Percentiles rank a stretch among this genome's conserved stretches.
phyloP scores from a whole-genome alignment of 2,113 vertebrate genomes.

The Cricetomys ansorgei region DNA sequence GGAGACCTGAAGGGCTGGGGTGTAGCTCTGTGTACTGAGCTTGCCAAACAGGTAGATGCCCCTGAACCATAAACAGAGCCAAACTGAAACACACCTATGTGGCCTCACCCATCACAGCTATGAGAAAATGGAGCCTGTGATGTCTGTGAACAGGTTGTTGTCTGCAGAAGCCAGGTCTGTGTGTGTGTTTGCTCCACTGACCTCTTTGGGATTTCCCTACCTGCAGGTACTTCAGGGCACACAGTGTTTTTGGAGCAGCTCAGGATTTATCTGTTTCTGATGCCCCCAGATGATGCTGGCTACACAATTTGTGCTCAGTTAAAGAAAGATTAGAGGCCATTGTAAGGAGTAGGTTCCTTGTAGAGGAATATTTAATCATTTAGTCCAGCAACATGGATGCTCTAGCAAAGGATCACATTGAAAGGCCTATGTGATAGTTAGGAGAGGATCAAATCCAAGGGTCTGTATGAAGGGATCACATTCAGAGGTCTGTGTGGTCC shows the following conservation, averaged over 20 bases:
- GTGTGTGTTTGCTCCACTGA: neutral
- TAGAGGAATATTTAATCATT: too few species aligned
- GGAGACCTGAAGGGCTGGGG: neutral
- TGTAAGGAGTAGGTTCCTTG: too few species aligned
- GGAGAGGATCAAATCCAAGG: too few species aligned
- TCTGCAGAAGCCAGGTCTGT: neutral
- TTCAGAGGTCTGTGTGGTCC: too few species aligned
- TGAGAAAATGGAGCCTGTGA: neutral
- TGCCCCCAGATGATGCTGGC: neutral
- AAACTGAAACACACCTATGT: neutral
- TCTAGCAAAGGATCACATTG: too few species aligned
- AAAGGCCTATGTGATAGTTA: too few species aligned
- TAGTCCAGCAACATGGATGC: too few species aligned
- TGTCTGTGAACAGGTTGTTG: neutral
- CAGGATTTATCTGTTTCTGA: neutral
- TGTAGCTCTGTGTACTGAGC: accelerated
- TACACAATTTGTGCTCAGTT: neutral
- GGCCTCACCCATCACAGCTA: neutral
- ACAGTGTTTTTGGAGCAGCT: neutral
- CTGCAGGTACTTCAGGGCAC: neutral
- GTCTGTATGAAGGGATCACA: too few species aligned
- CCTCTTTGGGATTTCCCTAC: neutral
- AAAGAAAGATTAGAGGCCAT: neutral
- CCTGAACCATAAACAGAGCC: neutral
- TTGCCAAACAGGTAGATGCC: neutral